phyloP scores from a whole-genome alignment of 1,140 invertebrate species.

The Sitophilus oryzae region DNA sequence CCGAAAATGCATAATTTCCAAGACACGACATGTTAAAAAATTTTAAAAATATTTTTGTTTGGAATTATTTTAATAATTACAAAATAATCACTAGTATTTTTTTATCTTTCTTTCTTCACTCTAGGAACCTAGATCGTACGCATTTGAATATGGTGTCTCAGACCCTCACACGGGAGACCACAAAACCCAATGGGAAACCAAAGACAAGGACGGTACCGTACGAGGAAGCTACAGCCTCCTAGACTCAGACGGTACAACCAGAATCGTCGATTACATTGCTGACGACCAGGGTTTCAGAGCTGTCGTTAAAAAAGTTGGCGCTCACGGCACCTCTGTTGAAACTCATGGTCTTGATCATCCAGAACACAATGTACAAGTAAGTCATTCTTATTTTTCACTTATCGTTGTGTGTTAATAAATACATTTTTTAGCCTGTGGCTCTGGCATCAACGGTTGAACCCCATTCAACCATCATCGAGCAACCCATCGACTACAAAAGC shows the following conservation, averaged over 20 bases:
- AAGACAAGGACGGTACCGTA: slow-evolving; percentile 47
- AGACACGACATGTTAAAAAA: too few relatives aligned
- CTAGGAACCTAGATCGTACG: slow-evolving; percentile 41
- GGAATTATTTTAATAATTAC: too few relatives aligned
- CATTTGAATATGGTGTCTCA: slow-evolving; percentile 48
- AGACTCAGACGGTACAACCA: slow-evolving; percentile 47
- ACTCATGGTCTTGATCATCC: slow-evolving; percentile 16
- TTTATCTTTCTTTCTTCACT: neutral
- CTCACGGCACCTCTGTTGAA: slow-evolving; percentile 21
- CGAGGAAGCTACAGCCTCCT: slow-evolving; percentile 47
- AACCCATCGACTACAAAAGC: slow-evolving; percentile 16
- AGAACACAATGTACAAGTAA: slow-evolving; percentile 1
- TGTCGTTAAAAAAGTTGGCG: slow-evolving; percentile 39
- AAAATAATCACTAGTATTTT: neutral
- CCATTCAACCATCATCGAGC: slow-evolving; percentile 6
- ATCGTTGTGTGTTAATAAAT: neutral
- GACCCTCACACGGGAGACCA: slow-evolving; percentile 49
- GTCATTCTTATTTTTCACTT: neutral
- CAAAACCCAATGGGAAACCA: slow-evolving; percentile 47
- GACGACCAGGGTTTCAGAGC: slow-evolving; percentile 48
- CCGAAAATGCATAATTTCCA: too few relatives aligned
- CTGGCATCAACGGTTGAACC: slow-evolving; percentile 1
- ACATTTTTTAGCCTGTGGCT: slow-evolving; percentile 1
- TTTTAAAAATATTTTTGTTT: too few relatives aligned
- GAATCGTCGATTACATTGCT: slow-evolving; percentile 48